Percentiles rank a stretch among this genome's conserved stretches.
Conservation (phyloP, 2,888 invertebrate species). For the Epinotia demarniana region DNA sequence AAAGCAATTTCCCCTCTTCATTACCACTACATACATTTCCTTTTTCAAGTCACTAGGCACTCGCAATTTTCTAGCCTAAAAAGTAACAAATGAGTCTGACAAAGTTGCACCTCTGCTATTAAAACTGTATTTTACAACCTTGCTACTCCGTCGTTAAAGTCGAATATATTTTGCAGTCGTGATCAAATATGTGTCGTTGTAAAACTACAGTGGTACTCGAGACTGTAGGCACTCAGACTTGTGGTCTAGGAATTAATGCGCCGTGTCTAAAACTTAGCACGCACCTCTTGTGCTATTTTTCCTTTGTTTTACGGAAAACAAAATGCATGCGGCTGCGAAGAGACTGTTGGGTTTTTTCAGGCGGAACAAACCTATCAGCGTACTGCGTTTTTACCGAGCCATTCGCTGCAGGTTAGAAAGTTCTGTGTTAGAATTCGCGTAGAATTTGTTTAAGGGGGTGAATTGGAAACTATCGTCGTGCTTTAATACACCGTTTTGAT, state of each 20-base stretch:
- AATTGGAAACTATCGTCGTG: too few relatives aligned
- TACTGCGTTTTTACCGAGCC: background rate
- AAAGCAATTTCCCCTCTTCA: slow-evolving; percentile 54
- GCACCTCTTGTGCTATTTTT: slow-evolving; percentile 65
- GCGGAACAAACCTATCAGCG: slow-evolving; percentile 41
- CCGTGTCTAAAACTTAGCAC: slow-evolving; percentile 74
- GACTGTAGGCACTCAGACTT: slow-evolving; percentile 74
- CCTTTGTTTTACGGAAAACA: slow-evolving; percentile 62
- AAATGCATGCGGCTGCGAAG: slow-evolving; percentile 57
- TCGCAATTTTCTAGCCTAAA: slow-evolving; percentile 62
- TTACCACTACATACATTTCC: slow-evolving; percentile 56
- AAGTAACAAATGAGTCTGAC: slow-evolving; percentile 59
- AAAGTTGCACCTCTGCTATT: slow-evolving; percentile 52
- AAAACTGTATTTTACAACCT: slow-evolving; percentile 8
- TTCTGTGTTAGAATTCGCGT: background rate
- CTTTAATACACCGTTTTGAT: too few relatives aligned
- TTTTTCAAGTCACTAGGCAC: slow-evolving; percentile 59
- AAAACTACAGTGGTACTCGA: slow-evolving; percentile 60
- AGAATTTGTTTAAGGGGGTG: too few relatives aligned
- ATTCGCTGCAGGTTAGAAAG: slow-evolving; percentile 13
- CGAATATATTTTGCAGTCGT: slow-evolving; percentile 3
- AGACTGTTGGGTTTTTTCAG: slow-evolving; percentile 51
- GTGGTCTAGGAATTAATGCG: slow-evolving; percentile 80
- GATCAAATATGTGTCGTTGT: slow-evolving; percentile 47
- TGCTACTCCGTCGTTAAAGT: slow-evolving; percentile 3